Evolutionary conservation across 2,888 invertebrate species (phyloP).

Genomic region (Cerceris rybyensis): DNA sequence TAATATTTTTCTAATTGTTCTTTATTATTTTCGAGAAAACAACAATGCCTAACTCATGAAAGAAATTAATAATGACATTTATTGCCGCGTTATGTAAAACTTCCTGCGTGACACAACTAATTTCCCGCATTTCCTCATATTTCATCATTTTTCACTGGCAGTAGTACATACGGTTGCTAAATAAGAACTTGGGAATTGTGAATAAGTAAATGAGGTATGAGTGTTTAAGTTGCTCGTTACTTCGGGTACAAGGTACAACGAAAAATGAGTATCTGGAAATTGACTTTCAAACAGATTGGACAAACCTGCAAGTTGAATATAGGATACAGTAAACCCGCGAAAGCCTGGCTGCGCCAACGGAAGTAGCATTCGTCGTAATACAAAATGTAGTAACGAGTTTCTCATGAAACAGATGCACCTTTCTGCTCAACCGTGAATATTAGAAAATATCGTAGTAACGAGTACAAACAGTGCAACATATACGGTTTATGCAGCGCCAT

Average conservation of each 20-base stretch:
- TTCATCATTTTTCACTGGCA: neutral
- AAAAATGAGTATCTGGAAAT: conserved; percentile 22
- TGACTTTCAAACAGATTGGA: conserved; percentile 32
- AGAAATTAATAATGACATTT: too few species aligned
- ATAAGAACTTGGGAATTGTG: conserved; percentile 3
- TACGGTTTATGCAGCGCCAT: neutral
- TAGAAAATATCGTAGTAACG: conserved; percentile 9
- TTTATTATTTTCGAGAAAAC: too few species aligned
- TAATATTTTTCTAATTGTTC: too few species aligned
- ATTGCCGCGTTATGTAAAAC: too few species aligned
- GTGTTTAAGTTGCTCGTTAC: conserved; percentile 2
- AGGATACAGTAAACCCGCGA: neutral
- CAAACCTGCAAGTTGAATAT: conserved; percentile 11
- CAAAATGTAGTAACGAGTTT: conserved; percentile 21
- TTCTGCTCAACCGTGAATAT: conserved; percentile 19
- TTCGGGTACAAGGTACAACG: conserved; percentile 11
- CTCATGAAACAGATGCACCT: conserved; percentile 12
- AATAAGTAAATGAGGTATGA: neutral
- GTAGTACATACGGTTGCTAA: neutral
- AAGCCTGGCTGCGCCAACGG: neutral
- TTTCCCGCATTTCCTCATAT: neutral
- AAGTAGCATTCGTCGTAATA: conserved; percentile 12
- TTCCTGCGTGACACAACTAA: neutral
- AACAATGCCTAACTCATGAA: too few species aligned
- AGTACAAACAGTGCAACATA: neutral